Evolutionary conservation across 2,888 invertebrate species (phyloP), one percentile per base, ranked within the genome.

Genomic region (Thecophora atra): DNA sequence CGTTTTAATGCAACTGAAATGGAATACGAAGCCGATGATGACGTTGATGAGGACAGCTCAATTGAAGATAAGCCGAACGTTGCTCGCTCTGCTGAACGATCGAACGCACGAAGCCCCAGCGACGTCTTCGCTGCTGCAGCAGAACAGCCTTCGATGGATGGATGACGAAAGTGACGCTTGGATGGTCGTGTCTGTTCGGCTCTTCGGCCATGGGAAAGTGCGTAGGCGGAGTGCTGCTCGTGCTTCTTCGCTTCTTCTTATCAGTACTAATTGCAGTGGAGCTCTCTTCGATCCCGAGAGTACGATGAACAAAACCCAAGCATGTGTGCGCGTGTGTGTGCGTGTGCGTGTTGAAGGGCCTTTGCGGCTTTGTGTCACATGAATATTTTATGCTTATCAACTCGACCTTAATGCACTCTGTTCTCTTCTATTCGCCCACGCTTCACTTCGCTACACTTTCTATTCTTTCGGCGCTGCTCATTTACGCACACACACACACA

Each of bases 331-430:
- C 21, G 13, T 54, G 68, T 42, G 58, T 44, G 58, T 24, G 62
- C 52, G 28, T 24, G 47, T 47, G 28, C 8, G 51, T 37, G n/a
- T 67, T 11, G 47, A 26, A 58, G 26, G 28, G 58, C 13, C 17
- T 13, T 19, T 58, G 28, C 58, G 58, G 58, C 28, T 56, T 42
- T 37, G 21, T 56, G 30, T 19, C 30, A 67, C 56, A 37, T 54
- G 21, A 26, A 64, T 19, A 21, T 37, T 52, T 54, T 44, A 51
- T 58, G n/a, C 15, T 70, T 70, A 70, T 52, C 68, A 70, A 51
- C 37, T 21, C 30, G 51, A 63, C 44, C 70, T n/a, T 63, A 63
- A 70, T 70, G 70, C 70, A 70, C 63, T 69, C 30, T 47, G 42
- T 42, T 11, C 11, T 54, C 8, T 11, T 21, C 8, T 21, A 1